Base-by-base conservation (phyloP, 2,797 vertebrate species). In the Smutsia gigantea region DNA sequence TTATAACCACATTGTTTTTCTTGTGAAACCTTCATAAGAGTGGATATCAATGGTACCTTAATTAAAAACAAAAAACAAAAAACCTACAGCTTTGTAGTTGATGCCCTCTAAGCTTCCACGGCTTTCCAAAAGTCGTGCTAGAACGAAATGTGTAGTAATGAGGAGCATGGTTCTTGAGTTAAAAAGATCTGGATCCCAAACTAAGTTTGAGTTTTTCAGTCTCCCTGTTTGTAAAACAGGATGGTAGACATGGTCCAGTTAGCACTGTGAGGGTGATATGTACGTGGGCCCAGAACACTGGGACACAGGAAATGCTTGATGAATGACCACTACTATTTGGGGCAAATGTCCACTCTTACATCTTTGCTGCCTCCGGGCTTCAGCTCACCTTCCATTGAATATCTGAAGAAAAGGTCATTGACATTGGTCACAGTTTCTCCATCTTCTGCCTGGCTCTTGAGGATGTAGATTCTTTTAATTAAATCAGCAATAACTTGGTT, bases 361-460 rank as follows among this genome's bases (percentile, higher is more conserved):
- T 91, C 53, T 34, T 83, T 75, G 68, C 71, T 72, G 59, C 29
- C 25, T 13, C 17, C 21, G 2, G 46, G 9, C 75, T 81, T 71
- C 7, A 31, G 9, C 98, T 98, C 96, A 99, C 99, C 99, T 99
- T 99, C 99, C 99, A 99, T 99, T 25, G 99, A 99, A 63, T 99
- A 99, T 97, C 99, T 99, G 98, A 99, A 99, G 99, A 99, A 99
- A 95, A 99, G 99, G 89, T 99, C 99, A 92, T 99, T 99, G 92
- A 99, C 96, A 72, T 99, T 99, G 97, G 95, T 96, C 92, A 99
- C 98, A 0, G 99, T 99, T 78, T 98, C 98, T 18, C 99, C 98
- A 39, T 99, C 99, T 0, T 98, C 94, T 81, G 98, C 98, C 97
- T 99, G 98, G 90, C 91, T 95, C 82, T 99, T 98, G 42, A 99